These are phyloP conservation scores for Notarius lentiginosus DNA, from an alignment of 2,113 vertebrate species.

Conservation along the genomic window DNA sequence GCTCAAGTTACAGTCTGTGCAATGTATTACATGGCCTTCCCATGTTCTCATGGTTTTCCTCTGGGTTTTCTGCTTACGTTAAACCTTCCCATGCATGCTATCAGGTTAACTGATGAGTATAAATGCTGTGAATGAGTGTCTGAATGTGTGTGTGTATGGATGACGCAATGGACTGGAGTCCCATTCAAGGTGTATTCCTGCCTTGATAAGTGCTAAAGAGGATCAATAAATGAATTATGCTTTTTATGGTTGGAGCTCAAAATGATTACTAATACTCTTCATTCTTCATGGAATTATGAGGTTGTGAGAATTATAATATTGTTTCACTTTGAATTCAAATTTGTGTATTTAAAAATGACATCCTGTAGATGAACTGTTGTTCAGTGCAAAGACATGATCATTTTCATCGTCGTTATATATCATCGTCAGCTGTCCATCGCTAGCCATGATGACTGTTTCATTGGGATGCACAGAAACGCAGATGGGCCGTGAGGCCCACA, in stretches of 20 bases:
- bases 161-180: background rate
- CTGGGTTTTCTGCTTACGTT: background rate
- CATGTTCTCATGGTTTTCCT: background rate
- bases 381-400: background rate
- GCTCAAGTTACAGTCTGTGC: no score
- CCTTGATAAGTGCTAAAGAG: background rate
- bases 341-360: background rate
- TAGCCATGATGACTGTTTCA: no score
- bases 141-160: background rate
- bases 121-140: background rate
- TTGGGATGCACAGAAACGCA: no score
- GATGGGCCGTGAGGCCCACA: no score
- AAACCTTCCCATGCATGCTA: background rate
- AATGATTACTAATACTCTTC: no score
- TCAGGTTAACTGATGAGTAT: background rate
- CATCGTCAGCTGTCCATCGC: no score
- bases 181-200: background rate
- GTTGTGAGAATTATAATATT: background rate
- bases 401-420: background rate
- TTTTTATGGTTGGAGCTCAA: no score
- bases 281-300: background rate
- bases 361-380: background rate
- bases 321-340: background rate
- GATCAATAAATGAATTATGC: no score
- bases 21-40: background rate